Evolutionary conservation across 1,140 invertebrate genomes (phyloP), one percentile per base, ranked within the genome.

Genomic region (Anthonomus grandis): DNA sequence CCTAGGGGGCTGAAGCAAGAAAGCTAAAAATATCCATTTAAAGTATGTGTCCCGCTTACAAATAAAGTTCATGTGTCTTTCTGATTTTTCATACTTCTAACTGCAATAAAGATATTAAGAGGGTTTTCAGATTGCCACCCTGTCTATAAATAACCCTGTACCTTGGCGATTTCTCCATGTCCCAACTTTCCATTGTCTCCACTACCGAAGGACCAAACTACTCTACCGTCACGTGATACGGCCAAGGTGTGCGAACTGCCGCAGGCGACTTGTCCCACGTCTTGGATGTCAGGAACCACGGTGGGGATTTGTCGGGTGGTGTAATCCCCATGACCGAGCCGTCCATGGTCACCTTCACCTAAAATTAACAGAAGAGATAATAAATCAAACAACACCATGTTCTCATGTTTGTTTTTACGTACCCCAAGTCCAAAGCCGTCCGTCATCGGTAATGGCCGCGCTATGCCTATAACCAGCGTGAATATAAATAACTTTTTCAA

Each of bases 121-220:
- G 24, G n/a, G 1, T 2, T 18, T 22, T 6, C 8, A 45, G 2
- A 45, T 45, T 3, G 15, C 2, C 1, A 22, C 24, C 17, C 38
- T 13, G n/a, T 2, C n/a, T 48, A 2, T 27, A 8, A 10, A 13
- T 19, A 45, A 17, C n/a, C n/a, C n/a, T n/a, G n/a, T 46, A 59
- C 57, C 63, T 75, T 76, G 49, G 72, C 76, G 57, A 76, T 79
- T 53, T 83, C 80, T 27, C 81, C 83, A 65, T 84, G 78, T 2
- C 83, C 83, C 13, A 85, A 66, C 70, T 83, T 83, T 13, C 83
- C 83, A 69, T 78, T 76, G 64, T 84, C 83, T 34, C 78, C 79
- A 38, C 74, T 76, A 8, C 84, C 83, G 73, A 85, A 85, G 9
- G 83, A 83, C 84, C 83, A 86, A 0, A 84, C 79, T 10, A 78